These are phyloP conservation scores for Hymenochirus boettgeri DNA, from an alignment of 2,113 vertebrate species.

Conservation along the genomic window DNA sequence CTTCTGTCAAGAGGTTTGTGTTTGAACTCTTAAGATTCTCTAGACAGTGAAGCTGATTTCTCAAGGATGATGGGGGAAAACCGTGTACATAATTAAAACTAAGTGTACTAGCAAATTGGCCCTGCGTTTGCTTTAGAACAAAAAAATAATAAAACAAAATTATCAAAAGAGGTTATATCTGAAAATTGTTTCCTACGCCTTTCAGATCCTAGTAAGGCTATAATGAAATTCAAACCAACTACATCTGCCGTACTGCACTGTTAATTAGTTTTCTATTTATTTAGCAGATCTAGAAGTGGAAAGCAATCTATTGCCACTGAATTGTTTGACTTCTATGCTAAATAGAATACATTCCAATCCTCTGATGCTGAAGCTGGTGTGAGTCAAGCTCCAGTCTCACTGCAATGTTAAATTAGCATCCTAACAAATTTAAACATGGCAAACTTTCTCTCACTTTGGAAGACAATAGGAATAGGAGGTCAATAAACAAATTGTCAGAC, in stretches of 20 bases:
- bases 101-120: conserved; percentile 24
- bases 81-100: conserved; percentile 37
- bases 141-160: conserved; percentile 7
- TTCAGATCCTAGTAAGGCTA: conserved; percentile 50
- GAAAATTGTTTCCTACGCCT: conserved; percentile 42
- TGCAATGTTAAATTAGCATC: conserved; percentile 65
- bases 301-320: conserved; percentile 64
- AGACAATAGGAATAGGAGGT: conserved; percentile 46
- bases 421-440: conserved; percentile 53
- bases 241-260: conserved; percentile 57
- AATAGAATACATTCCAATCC: conserved; percentile 71
- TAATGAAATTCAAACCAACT: conserved; percentile 64
- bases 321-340: conserved; percentile 72
- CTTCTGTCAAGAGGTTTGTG: conserved; percentile 42
- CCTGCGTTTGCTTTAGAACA: conserved; percentile 3
- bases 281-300: conserved; percentile 68
- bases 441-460: conserved; percentile 31
- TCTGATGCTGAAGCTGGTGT: conserved; percentile 68
- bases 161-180: conserved; percentile 32
- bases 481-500: conserved; percentile 35
- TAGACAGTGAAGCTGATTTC: conserved; percentile 24
- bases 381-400: conserved; percentile 63
- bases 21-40: conserved; percentile 33
- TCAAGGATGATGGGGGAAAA: conserved; percentile 25
- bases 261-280: conserved; percentile 82